A percentile compares a stretch with the other conserved stretches of the same genome.
These are phyloP conservation scores for Pristionchus entomophagus DNA, from an alignment of 2,888 invertebrate genomes.

Conservation along the genomic window DNA sequence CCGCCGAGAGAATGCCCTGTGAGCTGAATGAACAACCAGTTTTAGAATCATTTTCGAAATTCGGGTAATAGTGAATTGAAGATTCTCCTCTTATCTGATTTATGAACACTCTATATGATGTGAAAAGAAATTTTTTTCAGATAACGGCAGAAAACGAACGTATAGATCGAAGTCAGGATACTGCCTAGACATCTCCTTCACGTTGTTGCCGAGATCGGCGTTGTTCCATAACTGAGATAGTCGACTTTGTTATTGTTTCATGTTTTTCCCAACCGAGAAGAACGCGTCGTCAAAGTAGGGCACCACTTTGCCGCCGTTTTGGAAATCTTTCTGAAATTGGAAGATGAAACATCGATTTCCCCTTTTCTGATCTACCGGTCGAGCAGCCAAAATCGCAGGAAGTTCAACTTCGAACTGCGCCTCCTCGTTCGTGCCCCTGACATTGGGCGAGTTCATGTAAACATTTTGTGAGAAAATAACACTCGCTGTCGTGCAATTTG, in stretches of 20 bases:
- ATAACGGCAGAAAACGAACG: background rate
- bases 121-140: background rate
- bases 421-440: background rate
- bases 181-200: background rate
- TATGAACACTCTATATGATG: too few species aligned
- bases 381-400: background rate
- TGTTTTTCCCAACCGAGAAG: background rate
- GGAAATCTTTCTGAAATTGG: background rate
- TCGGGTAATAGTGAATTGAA: background rate
- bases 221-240: background rate
- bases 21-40: constrained; percentile 51
- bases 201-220: background rate
- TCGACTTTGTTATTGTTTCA: background rate
- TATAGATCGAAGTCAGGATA: background rate
- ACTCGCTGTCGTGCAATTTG: too few species aligned
- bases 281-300: background rate
- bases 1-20: constrained; percentile 67
- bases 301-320: background rate
- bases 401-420: background rate
- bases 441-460: background rate
- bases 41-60: too few species aligned
- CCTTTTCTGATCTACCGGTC: background rate
- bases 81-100: background rate
- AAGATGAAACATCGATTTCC: background rate
- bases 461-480: background rate